phyloP scores from a whole-genome alignment of 2,113 vertebrate genomes.

The Paramormyrops kingsleyae region DNA sequence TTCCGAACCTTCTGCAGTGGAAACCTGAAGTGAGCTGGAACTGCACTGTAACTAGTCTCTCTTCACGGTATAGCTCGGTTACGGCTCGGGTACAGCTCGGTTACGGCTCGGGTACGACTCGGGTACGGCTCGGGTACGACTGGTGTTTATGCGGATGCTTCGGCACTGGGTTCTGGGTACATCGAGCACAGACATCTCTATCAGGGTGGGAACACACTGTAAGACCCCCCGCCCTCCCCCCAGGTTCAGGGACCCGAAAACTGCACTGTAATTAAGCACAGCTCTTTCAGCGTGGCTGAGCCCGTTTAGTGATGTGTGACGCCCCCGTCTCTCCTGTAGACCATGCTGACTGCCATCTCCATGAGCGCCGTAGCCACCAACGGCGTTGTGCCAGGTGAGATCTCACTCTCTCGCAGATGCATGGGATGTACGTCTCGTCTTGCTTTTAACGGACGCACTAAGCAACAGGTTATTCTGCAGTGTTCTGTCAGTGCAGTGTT shows the following conservation, averaged over 20 bases:
- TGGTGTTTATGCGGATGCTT: not conserved
- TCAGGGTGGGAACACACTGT: not conserved
- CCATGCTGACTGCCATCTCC: conserved; percentile 88
- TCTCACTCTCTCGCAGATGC: not conserved
- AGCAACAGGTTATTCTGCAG: not conserved
- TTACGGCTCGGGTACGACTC: no score
- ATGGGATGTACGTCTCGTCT: not conserved
- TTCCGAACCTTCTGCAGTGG: no score
- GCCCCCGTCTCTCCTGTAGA: conserved; percentile 57
- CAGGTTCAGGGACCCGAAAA: not conserved
- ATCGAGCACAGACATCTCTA: not conserved
- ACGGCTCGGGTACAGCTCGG: no score
- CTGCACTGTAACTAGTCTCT: no score
- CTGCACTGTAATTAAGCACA: not conserved
- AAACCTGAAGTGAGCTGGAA: no score
- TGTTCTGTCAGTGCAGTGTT: not conserved
- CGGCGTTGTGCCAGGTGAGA: conserved; percentile 85
- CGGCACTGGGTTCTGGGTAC: not conserved
- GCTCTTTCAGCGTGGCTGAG: not conserved
- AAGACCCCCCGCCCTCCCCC: no score
- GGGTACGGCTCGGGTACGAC: no score
- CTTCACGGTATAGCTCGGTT: no score
- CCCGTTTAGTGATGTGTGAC: not conserved
- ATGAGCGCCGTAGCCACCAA: conserved; percentile 98
- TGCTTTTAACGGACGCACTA: not conserved